Evolutionary conservation across 2,113 vertebrate species (phyloP).

Genomic region (Notothenia coriiceps): DNA sequence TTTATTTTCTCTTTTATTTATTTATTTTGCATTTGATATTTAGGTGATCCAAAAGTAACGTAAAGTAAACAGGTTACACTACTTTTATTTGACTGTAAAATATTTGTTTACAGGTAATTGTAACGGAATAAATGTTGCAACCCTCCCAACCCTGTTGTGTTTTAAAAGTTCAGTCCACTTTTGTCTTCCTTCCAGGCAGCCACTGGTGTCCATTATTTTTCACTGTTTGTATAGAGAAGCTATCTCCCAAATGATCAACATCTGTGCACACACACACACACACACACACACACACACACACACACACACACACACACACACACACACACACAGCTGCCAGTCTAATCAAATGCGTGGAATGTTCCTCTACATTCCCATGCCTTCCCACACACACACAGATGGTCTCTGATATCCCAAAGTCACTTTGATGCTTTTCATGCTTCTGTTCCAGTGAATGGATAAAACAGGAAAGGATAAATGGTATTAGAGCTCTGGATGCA

Average conservation of each 20-base stretch:
- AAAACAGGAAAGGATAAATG: not conserved
- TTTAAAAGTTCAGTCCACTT: no score
- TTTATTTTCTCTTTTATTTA: no score
- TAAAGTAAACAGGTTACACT: no score
- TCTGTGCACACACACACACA: not conserved
- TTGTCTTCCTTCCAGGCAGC: slow-evolving; percentile 2
- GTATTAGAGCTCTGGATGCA: not conserved
- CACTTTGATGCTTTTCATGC: slow-evolving; percentile 16
- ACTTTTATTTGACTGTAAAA: no score
- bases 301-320: not conserved
- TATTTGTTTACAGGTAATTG: no score
- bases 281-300: not conserved
- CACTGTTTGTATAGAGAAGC: not conserved
- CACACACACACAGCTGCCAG: not conserved
- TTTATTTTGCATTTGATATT: no score
- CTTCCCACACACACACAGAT: slow-evolving; percentile 49
- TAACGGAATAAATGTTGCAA: no score
- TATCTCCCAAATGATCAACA: not conserved
- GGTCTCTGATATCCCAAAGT: slow-evolving; percentile 51
- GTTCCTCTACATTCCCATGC: slow-evolving; percentile 32
- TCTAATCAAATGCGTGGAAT: slow-evolving; percentile 13
- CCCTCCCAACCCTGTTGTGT: no score
- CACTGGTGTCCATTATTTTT: slow-evolving; percentile 7
- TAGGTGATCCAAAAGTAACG: no score
- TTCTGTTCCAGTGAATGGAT: slow-evolving; percentile 7